phyloP scores from a whole-genome alignment of 2,797 vertebrate species.

The Poeciliopsis infans region DNA sequence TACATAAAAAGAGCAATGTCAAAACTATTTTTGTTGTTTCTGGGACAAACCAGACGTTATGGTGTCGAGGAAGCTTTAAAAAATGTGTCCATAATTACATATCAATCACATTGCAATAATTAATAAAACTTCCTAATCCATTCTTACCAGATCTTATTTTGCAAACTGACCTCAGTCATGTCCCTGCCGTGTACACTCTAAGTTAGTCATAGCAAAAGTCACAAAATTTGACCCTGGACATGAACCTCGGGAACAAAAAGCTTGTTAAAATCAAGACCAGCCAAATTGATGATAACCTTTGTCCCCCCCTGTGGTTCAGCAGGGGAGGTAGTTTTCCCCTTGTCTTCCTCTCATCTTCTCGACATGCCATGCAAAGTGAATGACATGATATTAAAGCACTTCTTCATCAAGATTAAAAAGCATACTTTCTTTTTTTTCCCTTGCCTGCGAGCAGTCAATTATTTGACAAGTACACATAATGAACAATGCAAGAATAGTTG shows the following conservation, averaged over 20 bases:
- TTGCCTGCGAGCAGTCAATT: conserved; percentile 81
- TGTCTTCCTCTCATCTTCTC: conserved; percentile 49
- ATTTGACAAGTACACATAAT: conserved; percentile 83
- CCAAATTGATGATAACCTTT: conserved; percentile 63
- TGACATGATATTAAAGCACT: conserved; percentile 80
- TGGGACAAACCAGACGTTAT: conserved; percentile 2
- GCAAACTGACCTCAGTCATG: conserved; percentile 29
- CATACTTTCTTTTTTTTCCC: conserved; percentile 66
- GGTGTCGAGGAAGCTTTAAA: conserved; percentile 10
- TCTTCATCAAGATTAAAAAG: conserved; percentile 78
- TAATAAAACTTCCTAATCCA: not conserved
- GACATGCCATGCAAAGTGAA: conserved; percentile 71
- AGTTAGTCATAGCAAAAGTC: conserved; percentile 30
- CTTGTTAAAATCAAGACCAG: conserved; percentile 56
- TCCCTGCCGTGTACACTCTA: conserved; percentile 11
- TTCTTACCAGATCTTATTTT: conserved; percentile 11
- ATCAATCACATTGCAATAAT: conserved; percentile 41
- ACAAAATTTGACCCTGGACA: conserved; percentile 56
- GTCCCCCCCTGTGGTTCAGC: conserved; percentile 35
- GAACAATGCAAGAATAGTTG: conserved; percentile 80
- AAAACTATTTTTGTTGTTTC: conserved; percentile 11
- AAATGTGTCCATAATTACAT: conserved; percentile 26
- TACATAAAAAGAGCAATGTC: not conserved
- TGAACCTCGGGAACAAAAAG: conserved; percentile 41
- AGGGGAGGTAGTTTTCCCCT: conserved; percentile 23